Base-by-base conservation (phyloP, 2,113 vertebrate genomes). In the Aspiorhynchus laticeps region DNA sequence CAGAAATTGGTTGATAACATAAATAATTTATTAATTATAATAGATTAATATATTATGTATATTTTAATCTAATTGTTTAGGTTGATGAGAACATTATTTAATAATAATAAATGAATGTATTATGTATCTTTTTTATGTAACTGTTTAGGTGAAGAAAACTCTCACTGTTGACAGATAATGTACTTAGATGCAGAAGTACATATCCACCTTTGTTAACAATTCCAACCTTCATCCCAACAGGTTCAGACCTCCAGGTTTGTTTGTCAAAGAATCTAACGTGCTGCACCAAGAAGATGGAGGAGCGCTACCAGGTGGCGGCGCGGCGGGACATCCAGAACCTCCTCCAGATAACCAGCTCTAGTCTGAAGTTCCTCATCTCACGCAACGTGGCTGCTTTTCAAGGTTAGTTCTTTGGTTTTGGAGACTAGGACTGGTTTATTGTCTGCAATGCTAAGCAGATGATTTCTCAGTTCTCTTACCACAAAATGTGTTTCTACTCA, bases 221-320 rank as follows among this genome's bases (percentile, higher is more conserved):
- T 8, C 17, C 33, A 71, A 10, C 8, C 17, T 36, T 36, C 9
- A 71, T 71, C 17, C 31, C 26, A 46, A 90, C 84, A 98, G 97
- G 95, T 85, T 85, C 83, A 63, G 96, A 97, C 91, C 96, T 98
- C 69, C 97, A 97, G 90, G 95, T 98, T 80, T 98, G 97, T 88
- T 67, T 63, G 75, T 94, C 95, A 82, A 93, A 91, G 91, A 96
- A 92, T 87, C 82, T 93, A 86, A 96, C 96, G 0, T 98, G 97
- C 87, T 98, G 97, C 91, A 97, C 96, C 76, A 97, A 93, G 88
- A 97, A 95, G 92, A 96, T 97, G 95, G 97, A 97, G 90, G 96
- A 97, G 89, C 92, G 90, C 19, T 97, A 97, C 53, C 97, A 97
- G 69, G 41, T 90, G 75, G 94, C 95, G 3, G 96, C 95, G 53